A percentile compares a stretch with the other conserved stretches of the same genome.
phyloP scores from a whole-genome alignment of 2,797 vertebrate genomes.

The Gastrophryne carolinensis region DNA sequence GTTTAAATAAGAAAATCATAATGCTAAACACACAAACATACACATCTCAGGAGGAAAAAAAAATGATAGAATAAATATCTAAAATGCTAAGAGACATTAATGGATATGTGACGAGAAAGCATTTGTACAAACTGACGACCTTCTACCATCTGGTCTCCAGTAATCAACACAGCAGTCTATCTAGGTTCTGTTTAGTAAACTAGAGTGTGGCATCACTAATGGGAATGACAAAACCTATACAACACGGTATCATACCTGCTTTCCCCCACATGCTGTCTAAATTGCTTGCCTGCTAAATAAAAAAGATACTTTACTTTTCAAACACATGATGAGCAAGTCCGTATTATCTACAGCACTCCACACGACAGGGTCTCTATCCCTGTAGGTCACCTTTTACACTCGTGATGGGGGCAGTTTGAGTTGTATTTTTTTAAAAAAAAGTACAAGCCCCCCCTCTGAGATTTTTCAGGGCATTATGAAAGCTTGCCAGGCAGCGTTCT shows the following conservation, averaged over 20 bases:
- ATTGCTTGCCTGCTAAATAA: conserved; percentile 41
- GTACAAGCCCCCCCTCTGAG: neutral
- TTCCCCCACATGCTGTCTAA: conserved; percentile 37
- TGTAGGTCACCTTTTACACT: conserved; percentile 61
- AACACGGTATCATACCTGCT: conserved; percentile 32
- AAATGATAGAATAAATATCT: conserved; percentile 40
- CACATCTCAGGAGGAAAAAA: conserved; percentile 23
- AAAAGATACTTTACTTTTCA: conserved; percentile 39
- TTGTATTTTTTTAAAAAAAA: neutral
- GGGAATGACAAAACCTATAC: conserved; percentile 42
- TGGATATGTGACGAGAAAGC: conserved; percentile 37
- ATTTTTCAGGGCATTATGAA: neutral
- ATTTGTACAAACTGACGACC: conserved; percentile 41
- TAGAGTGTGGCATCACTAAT: conserved; percentile 34
- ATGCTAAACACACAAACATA: conserved; percentile 27
- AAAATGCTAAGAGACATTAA: conserved; percentile 39
- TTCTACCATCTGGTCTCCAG: conserved; percentile 31
- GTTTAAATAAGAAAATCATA: neutral
- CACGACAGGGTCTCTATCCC: conserved; percentile 6
- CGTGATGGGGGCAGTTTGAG: neutral
- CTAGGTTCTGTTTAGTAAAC: conserved; percentile 36
- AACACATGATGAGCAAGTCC: conserved; percentile 6
- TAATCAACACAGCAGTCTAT: conserved; percentile 37
- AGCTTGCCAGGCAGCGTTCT: neutral
- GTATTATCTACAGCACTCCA: conserved; percentile 12